phyloP scores from a whole-genome alignment of 2,888 invertebrate species.

The Lomographa bimaculata region DNA sequence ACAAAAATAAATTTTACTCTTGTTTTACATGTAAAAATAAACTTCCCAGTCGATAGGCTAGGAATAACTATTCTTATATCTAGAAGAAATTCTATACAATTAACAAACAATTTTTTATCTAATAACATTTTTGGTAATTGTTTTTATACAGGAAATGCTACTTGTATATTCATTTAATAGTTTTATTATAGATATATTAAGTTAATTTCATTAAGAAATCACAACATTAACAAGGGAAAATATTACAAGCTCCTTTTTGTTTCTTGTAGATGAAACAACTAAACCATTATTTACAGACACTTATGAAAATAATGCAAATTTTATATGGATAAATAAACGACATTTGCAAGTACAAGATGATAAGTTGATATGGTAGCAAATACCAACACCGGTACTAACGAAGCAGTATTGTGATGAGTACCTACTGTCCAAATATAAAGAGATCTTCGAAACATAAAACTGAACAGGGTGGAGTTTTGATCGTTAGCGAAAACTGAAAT shows the following conservation, averaged over 20 bases:
- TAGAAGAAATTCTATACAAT: constrained; percentile 67
- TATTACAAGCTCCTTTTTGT: constrained; percentile 50
- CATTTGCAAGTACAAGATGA: too few species aligned
- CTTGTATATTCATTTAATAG: constrained; percentile 37
- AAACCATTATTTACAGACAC: constrained; percentile 18
- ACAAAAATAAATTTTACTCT: constrained; percentile 79
- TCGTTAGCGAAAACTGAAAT: too few species aligned
- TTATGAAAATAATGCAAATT: constrained; percentile 1
- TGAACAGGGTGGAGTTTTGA: too few species aligned
- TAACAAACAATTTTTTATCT: constrained; percentile 67
- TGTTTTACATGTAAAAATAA: constrained; percentile 79
- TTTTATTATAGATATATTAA: constrained; percentile 25
- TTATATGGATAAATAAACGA: too few species aligned
- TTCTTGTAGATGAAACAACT: constrained; percentile 34
- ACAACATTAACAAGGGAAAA: constrained; percentile 20
- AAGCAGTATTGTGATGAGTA: too few species aligned
- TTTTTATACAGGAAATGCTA: constrained; percentile 61
- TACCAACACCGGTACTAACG: too few species aligned
- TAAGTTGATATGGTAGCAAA: too few species aligned
- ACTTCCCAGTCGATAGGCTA: constrained; percentile 63
- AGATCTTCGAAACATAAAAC: too few species aligned
- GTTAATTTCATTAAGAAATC: constrained; percentile 24
- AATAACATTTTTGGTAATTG: constrained; percentile 77
- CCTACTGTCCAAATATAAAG: too few species aligned
- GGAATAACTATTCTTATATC: constrained; percentile 77